A percentile compares a stretch with the other conserved stretches of the same genome.
Conservation (phyloP, 2,888 invertebrate genomes). For the Rhamnusium bicolor region DNA sequence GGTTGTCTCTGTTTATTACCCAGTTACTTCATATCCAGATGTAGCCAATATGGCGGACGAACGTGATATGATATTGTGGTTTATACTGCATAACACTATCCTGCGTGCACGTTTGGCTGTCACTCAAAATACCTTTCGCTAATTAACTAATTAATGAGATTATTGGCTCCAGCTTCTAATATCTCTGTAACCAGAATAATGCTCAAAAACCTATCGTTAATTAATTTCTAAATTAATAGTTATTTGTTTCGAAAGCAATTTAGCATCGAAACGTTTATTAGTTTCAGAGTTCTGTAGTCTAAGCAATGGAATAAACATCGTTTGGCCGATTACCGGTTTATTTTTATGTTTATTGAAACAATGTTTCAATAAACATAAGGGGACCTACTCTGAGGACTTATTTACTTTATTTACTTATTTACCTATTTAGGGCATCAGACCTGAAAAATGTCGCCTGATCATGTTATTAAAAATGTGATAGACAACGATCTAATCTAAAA, state of each 20-base stretch:
- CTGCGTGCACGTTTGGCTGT: conserved; percentile 56
- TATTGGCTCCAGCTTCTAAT: conserved; percentile 51
- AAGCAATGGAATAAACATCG: too few species aligned
- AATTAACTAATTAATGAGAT: conserved; percentile 64
- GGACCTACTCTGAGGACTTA: too few species aligned
- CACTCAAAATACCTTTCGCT: conserved; percentile 64
- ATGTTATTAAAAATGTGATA: too few species aligned
- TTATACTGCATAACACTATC: conserved; percentile 52
- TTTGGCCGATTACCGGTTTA: too few species aligned
- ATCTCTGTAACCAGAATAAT: conserved; percentile 29
- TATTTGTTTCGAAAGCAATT: not conserved
- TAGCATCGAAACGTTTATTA: not conserved
- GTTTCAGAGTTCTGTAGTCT: too few species aligned
- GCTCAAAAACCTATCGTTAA: conserved; percentile 11
- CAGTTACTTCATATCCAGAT: conserved; percentile 20
- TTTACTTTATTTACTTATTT: too few species aligned
- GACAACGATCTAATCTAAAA: too few species aligned
- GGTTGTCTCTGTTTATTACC: not conserved
- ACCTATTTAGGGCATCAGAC: too few species aligned
- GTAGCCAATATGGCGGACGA: conserved; percentile 44
- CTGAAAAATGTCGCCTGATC: too few species aligned
- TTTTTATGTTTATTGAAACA: too few species aligned
- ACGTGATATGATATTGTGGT: conserved; percentile 54
- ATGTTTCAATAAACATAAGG: too few species aligned
- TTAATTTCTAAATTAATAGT: conserved; percentile 20